Evolutionary conservation across 2,888 invertebrate species (phyloP).

Genomic region (Noctua pronuba): DNA sequence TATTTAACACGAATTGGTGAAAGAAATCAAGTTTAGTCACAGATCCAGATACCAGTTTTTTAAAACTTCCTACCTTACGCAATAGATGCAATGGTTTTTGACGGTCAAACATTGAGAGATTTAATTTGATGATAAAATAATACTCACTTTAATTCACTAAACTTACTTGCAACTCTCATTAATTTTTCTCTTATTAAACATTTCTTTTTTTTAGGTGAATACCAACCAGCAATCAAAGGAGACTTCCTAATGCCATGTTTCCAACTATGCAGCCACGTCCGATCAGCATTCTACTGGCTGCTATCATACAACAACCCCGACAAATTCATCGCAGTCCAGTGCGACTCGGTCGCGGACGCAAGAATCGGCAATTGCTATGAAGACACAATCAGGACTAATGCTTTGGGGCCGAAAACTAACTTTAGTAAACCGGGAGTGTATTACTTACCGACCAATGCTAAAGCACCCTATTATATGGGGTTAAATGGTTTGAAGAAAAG

Average conservation of each 20-base stretch:
- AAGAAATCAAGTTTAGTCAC: background rate
- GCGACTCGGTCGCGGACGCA: conserved; percentile 76
- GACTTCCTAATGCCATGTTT: conserved; percentile 84
- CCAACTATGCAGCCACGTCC: conserved; percentile 83
- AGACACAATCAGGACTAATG: conserved; percentile 70
- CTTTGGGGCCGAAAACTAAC: conserved; percentile 81
- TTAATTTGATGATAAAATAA: too few relatives aligned
- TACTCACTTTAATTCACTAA: background rate
- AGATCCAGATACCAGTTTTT: background rate
- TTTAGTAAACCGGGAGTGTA: conserved; percentile 82
- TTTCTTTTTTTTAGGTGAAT: conserved; percentile 79
- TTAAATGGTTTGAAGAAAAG: conserved; percentile 75
- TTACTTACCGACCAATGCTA: conserved; percentile 80
- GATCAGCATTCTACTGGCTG: conserved; percentile 81
- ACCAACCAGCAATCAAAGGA: conserved; percentile 78
- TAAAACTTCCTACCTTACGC: background rate
- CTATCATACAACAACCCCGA: conserved; percentile 75
- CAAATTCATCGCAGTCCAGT: conserved; percentile 80
- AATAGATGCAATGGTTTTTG: too few relatives aligned
- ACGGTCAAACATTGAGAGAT: too few relatives aligned
- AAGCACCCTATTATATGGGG: conserved; percentile 79
- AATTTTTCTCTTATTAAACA: background rate
- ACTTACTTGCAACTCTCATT: background rate
- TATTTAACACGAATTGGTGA: background rate
- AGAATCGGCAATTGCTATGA: conserved; percentile 81